These are phyloP conservation scores for Pseudopleuronectes americanus DNA, from an alignment of 2,797 vertebrate species.

Conservation along the genomic window DNA sequence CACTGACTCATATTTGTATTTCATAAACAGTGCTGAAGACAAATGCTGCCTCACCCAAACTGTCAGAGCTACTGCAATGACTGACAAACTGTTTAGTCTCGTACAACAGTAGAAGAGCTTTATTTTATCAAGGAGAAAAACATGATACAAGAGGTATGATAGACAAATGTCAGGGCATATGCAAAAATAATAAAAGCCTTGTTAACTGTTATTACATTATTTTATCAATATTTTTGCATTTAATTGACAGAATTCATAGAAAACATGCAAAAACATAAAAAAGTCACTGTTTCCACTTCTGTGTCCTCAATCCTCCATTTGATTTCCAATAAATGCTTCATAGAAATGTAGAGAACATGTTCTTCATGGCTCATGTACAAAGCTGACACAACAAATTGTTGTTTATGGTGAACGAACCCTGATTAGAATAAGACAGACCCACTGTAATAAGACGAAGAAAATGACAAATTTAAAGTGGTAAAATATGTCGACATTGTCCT, in stretches of 20 bases:
- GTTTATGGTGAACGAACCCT: constrained; percentile 33
- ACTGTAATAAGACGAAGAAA: constrained; percentile 21
- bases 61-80: constrained; percentile 13
- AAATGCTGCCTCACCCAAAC: constrained; percentile 42
- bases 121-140: constrained; percentile 49
- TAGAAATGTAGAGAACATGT: constrained; percentile 60
- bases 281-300: constrained; percentile 16
- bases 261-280: constrained; percentile 53
- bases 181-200: constrained; percentile 66
- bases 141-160: constrained; percentile 34
- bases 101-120: constrained; percentile 29
- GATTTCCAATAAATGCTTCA: constrained; percentile 31
- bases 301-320: constrained; percentile 10
- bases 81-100: not conserved
- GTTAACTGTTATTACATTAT: constrained; percentile 20
- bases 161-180: constrained; percentile 44
- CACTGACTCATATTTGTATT: constrained; percentile 45
- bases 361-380: constrained; percentile 71
- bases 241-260: constrained; percentile 33
- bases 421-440: constrained; percentile 16
- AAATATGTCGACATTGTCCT: constrained; percentile 12
- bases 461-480: not conserved
- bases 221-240: constrained; percentile 23
- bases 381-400: constrained; percentile 28
- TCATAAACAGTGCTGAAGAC: not conserved